Evolutionary conservation across 2,113 vertebrate species (phyloP).

Genomic region (Phaethon lepturus): DNA sequence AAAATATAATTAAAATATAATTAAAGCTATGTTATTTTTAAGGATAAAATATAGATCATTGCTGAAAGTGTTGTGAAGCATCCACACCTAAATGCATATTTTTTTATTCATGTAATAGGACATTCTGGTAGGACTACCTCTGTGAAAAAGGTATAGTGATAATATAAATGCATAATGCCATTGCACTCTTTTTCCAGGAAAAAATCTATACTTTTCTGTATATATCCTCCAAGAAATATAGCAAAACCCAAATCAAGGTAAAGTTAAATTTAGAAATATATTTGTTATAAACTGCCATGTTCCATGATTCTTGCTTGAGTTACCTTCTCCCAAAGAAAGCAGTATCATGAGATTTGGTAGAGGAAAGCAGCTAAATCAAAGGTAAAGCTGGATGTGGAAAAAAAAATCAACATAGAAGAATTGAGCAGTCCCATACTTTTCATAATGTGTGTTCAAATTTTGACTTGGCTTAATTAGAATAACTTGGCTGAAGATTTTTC

Average conservation of each 20-base stretch:
- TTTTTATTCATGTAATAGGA: background rate
- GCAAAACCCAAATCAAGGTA: background rate
- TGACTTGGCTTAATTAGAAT: background rate
- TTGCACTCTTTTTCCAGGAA: background rate
- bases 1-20: background rate
- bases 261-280: background rate
- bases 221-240: background rate
- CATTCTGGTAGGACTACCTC: background rate
- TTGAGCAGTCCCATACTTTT: background rate
- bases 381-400: background rate
- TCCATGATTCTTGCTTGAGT: background rate
- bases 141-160: background rate
- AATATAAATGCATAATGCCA: background rate
- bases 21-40: background rate
- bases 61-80: background rate
- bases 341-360: background rate
- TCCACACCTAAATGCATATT: background rate
- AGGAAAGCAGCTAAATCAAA: background rate
- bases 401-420: background rate
- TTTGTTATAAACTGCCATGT: background rate
- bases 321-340: background rate
- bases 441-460: background rate
- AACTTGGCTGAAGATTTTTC: background rate
- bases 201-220: background rate
- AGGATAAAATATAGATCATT: background rate